Conservation (phyloP, 2,797 vertebrate species). For the Cuniculus paca region DNA sequence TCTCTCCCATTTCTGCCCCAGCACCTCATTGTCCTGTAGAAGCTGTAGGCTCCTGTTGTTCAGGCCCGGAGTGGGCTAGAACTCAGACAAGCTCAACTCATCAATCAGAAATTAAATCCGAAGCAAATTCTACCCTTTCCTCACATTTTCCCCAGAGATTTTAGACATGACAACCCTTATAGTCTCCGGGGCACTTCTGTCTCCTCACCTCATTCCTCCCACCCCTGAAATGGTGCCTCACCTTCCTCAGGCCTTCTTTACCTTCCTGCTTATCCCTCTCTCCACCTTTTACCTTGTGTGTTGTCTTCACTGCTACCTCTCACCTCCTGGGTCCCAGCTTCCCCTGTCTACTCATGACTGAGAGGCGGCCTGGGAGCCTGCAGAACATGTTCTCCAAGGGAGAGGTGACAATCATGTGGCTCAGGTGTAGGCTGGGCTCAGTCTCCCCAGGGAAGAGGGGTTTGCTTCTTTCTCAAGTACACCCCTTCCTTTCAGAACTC, state of each 20-base stretch:
- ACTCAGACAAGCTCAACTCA: background rate
- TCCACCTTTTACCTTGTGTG: background rate
- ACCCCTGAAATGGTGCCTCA: no score
- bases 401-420: background rate
- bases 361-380: background rate
- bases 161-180: no score
- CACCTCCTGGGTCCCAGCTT: no score
- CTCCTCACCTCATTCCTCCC: background rate
- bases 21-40: background rate
- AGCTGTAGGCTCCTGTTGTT: background rate
- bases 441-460: background rate
- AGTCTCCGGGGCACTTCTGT: background rate
- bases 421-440: background rate
- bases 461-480: background rate
- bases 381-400: background rate
- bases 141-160: background rate
- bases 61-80: background rate
- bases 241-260: background rate
- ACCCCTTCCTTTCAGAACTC: background rate
- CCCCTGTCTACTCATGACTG: background rate
- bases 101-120: background rate
- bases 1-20: background rate
- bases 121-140: background rate
- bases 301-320: background rate
- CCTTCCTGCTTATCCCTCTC: rapidly evolving